Percentiles rank a stretch among this genome's conserved stretches.
Conservation (phyloP, 92 coral and sea anemone species). For the Parazoanthus swiftii region DNA sequence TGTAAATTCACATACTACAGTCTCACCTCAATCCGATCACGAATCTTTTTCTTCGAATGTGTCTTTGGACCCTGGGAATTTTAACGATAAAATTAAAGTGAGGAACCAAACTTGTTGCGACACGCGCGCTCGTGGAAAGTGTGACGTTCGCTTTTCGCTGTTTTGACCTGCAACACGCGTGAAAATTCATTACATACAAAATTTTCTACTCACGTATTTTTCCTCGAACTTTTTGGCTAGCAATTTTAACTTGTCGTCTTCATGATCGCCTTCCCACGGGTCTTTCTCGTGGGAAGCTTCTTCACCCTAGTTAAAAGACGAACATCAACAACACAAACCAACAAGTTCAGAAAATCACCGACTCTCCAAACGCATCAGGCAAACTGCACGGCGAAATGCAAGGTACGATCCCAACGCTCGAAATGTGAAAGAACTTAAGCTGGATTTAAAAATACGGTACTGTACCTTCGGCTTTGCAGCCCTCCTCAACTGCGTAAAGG, state of each 20-base stretch:
- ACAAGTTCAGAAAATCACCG: slow-evolving; percentile 14
- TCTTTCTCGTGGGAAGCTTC: slow-evolving; percentile 67
- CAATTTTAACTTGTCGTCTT: slow-evolving; percentile 78
- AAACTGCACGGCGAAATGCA: not conserved
- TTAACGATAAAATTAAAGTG: slow-evolving; percentile 8
- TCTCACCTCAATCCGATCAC: slow-evolving; percentile 74
- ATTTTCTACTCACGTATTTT: slow-evolving; percentile 84
- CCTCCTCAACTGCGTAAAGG: slow-evolving; percentile 88
- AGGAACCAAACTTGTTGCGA: slow-evolving; percentile 26
- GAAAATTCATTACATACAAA: not conserved
- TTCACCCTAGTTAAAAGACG: slow-evolving; percentile 47
- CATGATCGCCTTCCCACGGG: slow-evolving; percentile 70
- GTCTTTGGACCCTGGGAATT: slow-evolving; percentile 77
- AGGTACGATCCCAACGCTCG: not conserved
- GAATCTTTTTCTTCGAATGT: slow-evolving; percentile 64
- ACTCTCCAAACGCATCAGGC: not conserved
- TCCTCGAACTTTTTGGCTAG: slow-evolving; percentile 97
- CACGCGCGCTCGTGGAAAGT: slow-evolving; percentile 46
- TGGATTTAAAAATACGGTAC: slow-evolving; percentile 1
- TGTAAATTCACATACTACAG: not conserved
- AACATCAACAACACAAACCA: slow-evolving; percentile 16
- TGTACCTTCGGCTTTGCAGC: slow-evolving; percentile 60
- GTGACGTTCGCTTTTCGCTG: slow-evolving; percentile 21
- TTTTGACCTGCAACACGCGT: slow-evolving; percentile 27
- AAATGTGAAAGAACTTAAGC: not conserved